Conservation (phyloP, 2,888 invertebrate species). For the Oithona nana region DNA sequence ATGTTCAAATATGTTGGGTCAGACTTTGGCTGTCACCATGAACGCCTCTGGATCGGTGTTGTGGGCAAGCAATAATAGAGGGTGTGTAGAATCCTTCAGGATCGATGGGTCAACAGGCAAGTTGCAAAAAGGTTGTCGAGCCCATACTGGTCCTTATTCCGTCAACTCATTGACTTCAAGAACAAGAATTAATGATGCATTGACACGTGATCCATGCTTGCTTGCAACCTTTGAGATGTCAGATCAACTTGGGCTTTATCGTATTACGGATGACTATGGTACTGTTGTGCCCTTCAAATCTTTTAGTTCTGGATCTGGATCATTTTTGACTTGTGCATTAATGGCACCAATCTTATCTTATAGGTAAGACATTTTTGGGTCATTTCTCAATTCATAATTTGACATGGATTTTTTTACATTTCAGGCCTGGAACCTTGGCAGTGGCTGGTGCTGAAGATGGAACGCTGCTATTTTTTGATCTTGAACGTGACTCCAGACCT, state of each 20-base stretch:
- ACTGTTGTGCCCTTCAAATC: background rate
- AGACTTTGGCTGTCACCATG: background rate
- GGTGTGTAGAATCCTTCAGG: constrained; percentile 5
- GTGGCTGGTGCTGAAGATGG: constrained; percentile 61
- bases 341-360: background rate
- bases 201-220: background rate
- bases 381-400: too few relatives aligned
- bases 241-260: background rate
- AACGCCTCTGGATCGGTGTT: background rate
- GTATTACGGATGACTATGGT: constrained; percentile 7
- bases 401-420: too few relatives aligned
- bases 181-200: background rate
- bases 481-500: constrained; percentile 36
- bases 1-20: background rate
- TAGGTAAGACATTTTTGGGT: too few relatives aligned
- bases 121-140: constrained; percentile 8
- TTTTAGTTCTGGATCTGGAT: background rate
- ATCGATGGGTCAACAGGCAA: background rate
- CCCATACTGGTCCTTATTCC: background rate
- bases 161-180: background rate
- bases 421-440: constrained; percentile 24
- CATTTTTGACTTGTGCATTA: background rate
- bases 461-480: constrained; percentile 55
- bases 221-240: background rate
- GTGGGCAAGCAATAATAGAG: constrained; percentile 6